Percentiles rank a stretch among this genome's conserved stretches.
phyloP scores from a whole-genome alignment of 2,888 invertebrate genomes.

The Crocallis elinguaria region DNA sequence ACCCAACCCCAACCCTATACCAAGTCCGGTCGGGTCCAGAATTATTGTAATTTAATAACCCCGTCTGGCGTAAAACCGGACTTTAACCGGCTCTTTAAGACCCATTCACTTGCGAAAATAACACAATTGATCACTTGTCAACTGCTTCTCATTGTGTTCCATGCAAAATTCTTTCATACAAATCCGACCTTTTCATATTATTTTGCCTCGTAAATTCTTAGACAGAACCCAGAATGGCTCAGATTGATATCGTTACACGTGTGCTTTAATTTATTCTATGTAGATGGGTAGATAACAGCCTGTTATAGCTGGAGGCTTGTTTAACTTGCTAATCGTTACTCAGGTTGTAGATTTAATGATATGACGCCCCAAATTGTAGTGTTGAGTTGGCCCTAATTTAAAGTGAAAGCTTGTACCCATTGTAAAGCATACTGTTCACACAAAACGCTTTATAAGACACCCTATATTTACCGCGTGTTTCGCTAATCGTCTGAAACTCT shows the following conservation, averaged over 20 bases:
- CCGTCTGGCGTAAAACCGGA: conserved; percentile 39
- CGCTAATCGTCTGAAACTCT: too few species aligned
- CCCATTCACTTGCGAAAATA: conserved; percentile 67
- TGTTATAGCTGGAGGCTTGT: conserved; percentile 60
- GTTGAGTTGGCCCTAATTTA: conserved; percentile 32
- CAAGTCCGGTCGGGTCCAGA: conserved; percentile 42
- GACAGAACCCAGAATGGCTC: conserved; percentile 35
- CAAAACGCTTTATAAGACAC: neutral
- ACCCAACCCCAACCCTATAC: conserved; percentile 43
- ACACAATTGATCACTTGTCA: conserved; percentile 81
- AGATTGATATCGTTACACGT: conserved; percentile 69
- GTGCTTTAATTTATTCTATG: conserved; percentile 55
- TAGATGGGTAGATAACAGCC: conserved; percentile 26
- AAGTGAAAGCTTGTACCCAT: conserved; percentile 27
- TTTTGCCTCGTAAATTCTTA: conserved; percentile 63
- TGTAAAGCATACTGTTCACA: neutral
- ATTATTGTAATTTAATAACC: conserved; percentile 82
- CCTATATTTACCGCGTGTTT: neutral
- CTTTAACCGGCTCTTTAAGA: conserved; percentile 56
- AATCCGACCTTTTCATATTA: conserved; percentile 59
- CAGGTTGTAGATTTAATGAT: conserved; percentile 73
- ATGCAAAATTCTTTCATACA: conserved; percentile 28
- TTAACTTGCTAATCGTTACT: conserved; percentile 77
- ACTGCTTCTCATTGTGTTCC: conserved; percentile 54
- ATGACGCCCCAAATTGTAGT: conserved; percentile 54